Evolutionary conservation across 2,797 vertebrate species (phyloP).

Genomic region (Loris lydekkerianus): DNA sequence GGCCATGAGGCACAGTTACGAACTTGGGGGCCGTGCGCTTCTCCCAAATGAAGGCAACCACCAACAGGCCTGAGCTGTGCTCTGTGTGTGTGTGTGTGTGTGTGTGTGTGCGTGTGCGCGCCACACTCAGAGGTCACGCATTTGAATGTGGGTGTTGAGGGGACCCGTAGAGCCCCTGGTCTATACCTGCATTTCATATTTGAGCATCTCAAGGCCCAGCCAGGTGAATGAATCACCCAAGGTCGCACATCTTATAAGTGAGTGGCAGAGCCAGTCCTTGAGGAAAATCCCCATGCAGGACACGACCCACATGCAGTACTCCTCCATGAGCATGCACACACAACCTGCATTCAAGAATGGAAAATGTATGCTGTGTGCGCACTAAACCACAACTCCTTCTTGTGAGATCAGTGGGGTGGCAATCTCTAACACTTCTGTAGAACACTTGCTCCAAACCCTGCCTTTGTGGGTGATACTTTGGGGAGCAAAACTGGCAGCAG

Average conservation of each 20-base stretch:
- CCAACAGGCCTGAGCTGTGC: neutral
- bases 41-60: neutral
- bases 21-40: neutral
- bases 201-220: neutral
- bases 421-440: neutral
- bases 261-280: neutral
- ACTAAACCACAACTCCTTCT: neutral
- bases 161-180: neutral
- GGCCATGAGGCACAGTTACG: neutral
- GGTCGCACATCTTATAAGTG: neutral
- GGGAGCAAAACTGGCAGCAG: neutral
- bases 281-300: neutral
- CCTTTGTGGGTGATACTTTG: neutral
- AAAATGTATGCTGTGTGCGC: neutral
- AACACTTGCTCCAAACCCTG: neutral
- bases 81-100: neutral
- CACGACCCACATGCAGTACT: too few relatives aligned
- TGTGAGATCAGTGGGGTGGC: neutral
- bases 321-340: fast-evolving
- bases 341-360: neutral
- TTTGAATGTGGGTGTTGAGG: too few relatives aligned
- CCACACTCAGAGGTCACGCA: neutral
- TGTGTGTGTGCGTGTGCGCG: neutral
- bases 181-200: neutral
- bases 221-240: neutral